These are phyloP conservation scores for Drosophila ustulata DNA, from an alignment of 2,888 invertebrate genomes.

Conservation along the genomic window DNA sequence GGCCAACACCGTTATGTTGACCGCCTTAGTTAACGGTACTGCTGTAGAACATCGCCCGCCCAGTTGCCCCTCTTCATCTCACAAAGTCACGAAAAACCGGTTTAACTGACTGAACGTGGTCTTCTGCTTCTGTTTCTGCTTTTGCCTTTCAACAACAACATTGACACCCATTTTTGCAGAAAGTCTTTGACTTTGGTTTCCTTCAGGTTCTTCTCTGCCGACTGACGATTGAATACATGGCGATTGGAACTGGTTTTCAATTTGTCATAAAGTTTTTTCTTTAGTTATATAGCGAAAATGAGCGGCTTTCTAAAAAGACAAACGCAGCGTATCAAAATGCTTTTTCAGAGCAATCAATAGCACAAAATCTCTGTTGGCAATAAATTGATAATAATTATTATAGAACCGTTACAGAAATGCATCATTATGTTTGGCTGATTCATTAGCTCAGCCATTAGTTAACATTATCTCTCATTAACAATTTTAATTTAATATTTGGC, in stretches of 20 bases:
- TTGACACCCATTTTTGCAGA: slow-evolving; percentile 55
- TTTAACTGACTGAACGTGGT: slow-evolving; percentile 22
- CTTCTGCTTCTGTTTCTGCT: background rate
- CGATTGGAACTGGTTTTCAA: slow-evolving; percentile 43
- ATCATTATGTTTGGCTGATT: slow-evolving; percentile 13
- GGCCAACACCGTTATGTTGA: slow-evolving; percentile 73
- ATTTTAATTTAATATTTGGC: slow-evolving; percentile 14
- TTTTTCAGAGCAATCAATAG: background rate
- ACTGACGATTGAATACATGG: slow-evolving; percentile 3
- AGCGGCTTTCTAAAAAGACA: slow-evolving; percentile 21
- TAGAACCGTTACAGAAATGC: background rate
- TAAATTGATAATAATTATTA: slow-evolving; percentile 11
- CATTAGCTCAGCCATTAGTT: slow-evolving; percentile 30
- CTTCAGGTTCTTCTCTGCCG: slow-evolving; percentile 32
- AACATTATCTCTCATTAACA: slow-evolving; percentile 39
- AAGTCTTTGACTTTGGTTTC: slow-evolving; percentile 33
- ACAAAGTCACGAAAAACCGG: slow-evolving; percentile 32
- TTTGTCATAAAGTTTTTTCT: background rate
- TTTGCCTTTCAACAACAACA: slow-evolving; percentile 24
- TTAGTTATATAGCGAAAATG: background rate
- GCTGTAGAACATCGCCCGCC: slow-evolving; percentile 32
- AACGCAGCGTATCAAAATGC: background rate
- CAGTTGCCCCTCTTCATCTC: background rate
- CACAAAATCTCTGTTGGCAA: background rate
- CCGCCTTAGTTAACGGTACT: slow-evolving; percentile 72